Evolutionary conservation across 2,113 vertebrate genomes (phyloP).

Genomic region (Grus americana): DNA sequence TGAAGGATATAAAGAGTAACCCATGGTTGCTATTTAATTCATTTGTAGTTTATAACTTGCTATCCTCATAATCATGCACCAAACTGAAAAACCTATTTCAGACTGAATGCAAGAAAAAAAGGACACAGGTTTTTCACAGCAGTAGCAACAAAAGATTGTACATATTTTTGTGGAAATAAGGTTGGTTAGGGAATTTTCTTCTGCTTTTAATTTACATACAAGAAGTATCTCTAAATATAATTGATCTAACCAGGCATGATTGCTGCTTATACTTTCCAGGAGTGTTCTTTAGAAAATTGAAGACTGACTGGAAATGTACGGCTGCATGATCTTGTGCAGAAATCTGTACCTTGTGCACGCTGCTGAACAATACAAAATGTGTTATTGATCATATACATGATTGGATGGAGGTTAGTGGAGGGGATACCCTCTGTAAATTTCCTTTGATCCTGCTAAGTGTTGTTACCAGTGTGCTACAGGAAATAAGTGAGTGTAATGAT

Average conservation of each 20-base stretch:
- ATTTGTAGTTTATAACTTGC: background rate
- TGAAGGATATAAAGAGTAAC: background rate
- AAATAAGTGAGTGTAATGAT: constrained; percentile 58
- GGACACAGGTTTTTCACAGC: background rate
- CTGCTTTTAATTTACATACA: background rate
- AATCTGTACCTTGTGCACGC: background rate
- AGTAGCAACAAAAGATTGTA: background rate
- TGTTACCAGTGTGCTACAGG: constrained; percentile 17
- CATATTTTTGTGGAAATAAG: background rate
- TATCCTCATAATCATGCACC: background rate
- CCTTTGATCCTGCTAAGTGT: constrained; percentile 46
- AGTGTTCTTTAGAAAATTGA: background rate
- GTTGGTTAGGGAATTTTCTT: background rate
- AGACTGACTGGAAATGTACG: background rate
- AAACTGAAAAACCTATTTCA: background rate
- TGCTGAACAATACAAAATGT: constrained; percentile 17
- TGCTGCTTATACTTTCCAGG: background rate
- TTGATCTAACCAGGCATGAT: background rate
- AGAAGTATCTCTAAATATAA: background rate
- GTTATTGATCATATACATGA: constrained; percentile 55
- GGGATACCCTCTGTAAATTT: constrained; percentile 46
- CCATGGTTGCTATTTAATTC: background rate
- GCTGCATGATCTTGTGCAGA: constrained; percentile 5
- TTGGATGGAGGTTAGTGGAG: constrained; percentile 30
- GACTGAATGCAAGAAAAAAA: background rate